These are phyloP conservation scores for Bostrychus sinensis DNA, from an alignment of 2,113 vertebrate species.

Conservation along the genomic window DNA sequence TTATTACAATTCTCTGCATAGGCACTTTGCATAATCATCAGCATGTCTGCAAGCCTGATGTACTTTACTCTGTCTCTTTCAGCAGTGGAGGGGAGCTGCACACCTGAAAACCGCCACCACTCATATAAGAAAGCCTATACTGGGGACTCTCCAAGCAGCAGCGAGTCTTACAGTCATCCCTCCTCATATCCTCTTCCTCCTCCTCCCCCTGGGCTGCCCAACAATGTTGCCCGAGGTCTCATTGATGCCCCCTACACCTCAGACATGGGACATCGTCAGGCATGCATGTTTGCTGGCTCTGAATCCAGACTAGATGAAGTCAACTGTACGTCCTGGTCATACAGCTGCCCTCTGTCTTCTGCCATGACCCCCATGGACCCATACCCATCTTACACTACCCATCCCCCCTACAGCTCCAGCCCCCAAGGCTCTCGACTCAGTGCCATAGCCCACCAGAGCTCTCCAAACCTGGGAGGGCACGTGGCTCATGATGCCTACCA, in stretches of 20 bases:
- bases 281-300: conserved; percentile 93
- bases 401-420: conserved; percentile 87
- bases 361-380: conserved; percentile 91
- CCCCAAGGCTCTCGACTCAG: conserved; percentile 88
- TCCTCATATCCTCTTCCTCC: conserved; percentile 75
- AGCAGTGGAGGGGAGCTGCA: conserved; percentile 84
- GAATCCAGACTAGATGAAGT: conserved; percentile 91
- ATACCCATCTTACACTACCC: conserved; percentile 89
- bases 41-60: background rate
- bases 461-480: conserved; percentile 83
- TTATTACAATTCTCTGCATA: too few species aligned
- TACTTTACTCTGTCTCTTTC: conserved; percentile 53
- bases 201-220: conserved; percentile 38
- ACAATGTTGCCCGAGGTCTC: conserved; percentile 81
- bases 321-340: conserved; percentile 89
- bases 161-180: conserved; percentile 87
- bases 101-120: conserved; percentile 80
- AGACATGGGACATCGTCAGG: conserved; percentile 91
- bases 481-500: conserved; percentile 82
- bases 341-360: conserved; percentile 86
- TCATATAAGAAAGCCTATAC: conserved; percentile 91
- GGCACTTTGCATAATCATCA: background rate
- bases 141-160: conserved; percentile 85
- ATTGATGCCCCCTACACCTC: conserved; percentile 86
- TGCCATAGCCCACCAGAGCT: conserved; percentile 85